Conservation (phyloP, 2,113 vertebrate species). For the Lota lota region DNA sequence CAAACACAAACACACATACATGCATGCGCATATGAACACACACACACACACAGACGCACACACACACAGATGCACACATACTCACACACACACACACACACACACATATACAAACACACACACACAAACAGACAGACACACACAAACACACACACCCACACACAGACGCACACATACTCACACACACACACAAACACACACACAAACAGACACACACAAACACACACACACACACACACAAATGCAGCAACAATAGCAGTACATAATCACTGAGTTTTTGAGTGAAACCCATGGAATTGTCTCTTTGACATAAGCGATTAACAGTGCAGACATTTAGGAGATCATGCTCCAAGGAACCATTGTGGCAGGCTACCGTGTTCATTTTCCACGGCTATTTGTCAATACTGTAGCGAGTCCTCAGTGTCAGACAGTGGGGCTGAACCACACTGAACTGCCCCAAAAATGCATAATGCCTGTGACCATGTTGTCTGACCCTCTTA, state of each 20-base stretch:
- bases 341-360: background rate
- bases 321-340: no score
- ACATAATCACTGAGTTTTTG: background rate
- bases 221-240: background rate
- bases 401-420: constrained; percentile 1
- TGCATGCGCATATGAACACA: no score
- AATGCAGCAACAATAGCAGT: background rate
- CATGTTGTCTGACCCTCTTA: constrained; percentile 5
- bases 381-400: constrained; percentile 23
- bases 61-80: no score
- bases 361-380: background rate
- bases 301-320: background rate
- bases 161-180: no score
- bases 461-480: constrained; percentile 10
- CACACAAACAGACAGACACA: no score
- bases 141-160: no score
- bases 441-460: background rate
- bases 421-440: background rate
- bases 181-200: background rate
- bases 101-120: no score
- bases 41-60: no score
- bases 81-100: no score
- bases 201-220: background rate
- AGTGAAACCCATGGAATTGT: background rate
- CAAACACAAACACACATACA: no score